Percentiles rank a stretch among this genome's conserved stretches.
Evolutionary conservation across 2,888 invertebrate genomes (phyloP).

Genomic region (Leucophenga maculata): DNA sequence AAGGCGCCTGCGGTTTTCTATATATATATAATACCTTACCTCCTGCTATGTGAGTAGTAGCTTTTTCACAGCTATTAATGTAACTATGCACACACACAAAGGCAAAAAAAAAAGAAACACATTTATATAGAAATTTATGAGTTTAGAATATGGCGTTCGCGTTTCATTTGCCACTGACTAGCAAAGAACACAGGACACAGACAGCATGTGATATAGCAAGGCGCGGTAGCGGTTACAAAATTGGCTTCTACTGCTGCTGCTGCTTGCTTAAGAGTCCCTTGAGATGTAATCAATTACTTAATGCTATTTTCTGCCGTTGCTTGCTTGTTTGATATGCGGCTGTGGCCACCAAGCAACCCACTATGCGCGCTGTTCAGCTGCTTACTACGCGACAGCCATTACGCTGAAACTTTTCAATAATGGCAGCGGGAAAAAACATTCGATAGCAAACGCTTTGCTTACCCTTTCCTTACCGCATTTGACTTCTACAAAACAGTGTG

Average conservation of each 20-base stretch:
- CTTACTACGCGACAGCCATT: slow-evolving; percentile 50
- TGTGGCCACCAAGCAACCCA: neutral
- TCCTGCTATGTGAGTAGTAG: neutral
- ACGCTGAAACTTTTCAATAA: slow-evolving; percentile 67
- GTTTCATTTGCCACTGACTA: slow-evolving; percentile 46
- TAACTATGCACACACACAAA: neutral
- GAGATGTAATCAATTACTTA: slow-evolving; percentile 73
- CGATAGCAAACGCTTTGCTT: slow-evolving; percentile 40
- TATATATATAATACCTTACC: neutral
- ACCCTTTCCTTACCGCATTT: slow-evolving; percentile 30
- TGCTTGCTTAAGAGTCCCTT: slow-evolving; percentile 66
- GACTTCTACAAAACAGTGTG: neutral
- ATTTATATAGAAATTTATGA: slow-evolving; percentile 62
- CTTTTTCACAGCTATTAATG: slow-evolving; percentile 27
- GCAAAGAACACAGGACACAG: too few relatives aligned
- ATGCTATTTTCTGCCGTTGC: slow-evolving; percentile 51
- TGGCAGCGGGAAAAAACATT: slow-evolving; percentile 38
- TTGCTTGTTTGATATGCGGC: slow-evolving; percentile 1
- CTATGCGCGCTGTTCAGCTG: neutral
- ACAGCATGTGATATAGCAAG: neutral
- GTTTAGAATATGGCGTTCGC: slow-evolving; percentile 60
- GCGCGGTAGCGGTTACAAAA: neutral
- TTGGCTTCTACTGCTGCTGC: slow-evolving; percentile 24
- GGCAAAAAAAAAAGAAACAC: slow-evolving; percentile 6
- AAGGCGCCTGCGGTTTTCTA: slow-evolving; percentile 44